Conservation (phyloP, 2,113 vertebrate species). For the Condylura cristata region DNA sequence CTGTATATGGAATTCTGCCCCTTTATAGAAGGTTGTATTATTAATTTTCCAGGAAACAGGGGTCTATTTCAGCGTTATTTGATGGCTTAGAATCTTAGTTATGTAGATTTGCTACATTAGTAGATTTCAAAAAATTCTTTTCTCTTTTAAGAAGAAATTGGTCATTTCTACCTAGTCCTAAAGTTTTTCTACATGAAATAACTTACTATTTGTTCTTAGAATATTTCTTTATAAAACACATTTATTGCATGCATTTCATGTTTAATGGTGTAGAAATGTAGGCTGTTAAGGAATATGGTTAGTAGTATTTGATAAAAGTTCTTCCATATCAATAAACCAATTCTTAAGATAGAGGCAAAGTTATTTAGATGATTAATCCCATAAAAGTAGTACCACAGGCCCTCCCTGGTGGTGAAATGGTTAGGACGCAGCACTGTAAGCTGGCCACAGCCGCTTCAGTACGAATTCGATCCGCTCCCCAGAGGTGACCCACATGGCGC, state of each 20-base stretch:
- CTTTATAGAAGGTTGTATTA: background rate
- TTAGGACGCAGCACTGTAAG: too few species aligned
- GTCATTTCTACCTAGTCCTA: background rate
- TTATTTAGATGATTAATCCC: background rate
- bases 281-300: background rate
- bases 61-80: background rate
- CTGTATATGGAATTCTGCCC: background rate
- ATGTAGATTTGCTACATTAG: background rate
- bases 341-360: background rate
- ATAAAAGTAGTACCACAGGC: too few species aligned
- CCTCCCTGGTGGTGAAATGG: too few species aligned
- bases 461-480: too few species aligned
- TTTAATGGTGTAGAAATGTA: background rate
- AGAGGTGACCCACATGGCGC: too few species aligned
- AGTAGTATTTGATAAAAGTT: background rate
- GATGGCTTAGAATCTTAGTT: background rate
- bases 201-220: background rate
- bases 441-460: too few species aligned
- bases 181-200: background rate
- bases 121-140: background rate
- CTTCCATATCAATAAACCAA: background rate
- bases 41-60: background rate
- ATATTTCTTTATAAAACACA: background rate
- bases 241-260: background rate
- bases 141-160: background rate